phyloP scores from a whole-genome alignment of 2,888 invertebrate species.

The Acronicta leporina region DNA sequence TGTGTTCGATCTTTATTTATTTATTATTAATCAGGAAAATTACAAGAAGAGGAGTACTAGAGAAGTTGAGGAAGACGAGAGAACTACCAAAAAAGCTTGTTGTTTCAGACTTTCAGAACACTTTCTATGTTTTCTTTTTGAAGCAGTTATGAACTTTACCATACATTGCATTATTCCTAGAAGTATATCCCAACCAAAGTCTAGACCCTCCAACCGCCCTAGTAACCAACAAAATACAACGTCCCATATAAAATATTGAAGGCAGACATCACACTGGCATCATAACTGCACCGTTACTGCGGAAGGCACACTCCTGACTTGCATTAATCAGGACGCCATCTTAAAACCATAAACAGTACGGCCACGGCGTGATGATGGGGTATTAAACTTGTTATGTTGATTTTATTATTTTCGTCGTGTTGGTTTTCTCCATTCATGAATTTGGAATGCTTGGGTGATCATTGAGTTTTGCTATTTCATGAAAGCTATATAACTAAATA shows the following conservation, averaged over 20 bases:
- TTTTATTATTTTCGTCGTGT: constrained; percentile 21
- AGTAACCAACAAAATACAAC: constrained; percentile 50
- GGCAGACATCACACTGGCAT: constrained; percentile 59
- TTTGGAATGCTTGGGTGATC: not conserved
- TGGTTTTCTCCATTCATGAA: constrained; percentile 12
- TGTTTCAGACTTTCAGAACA: too few species aligned
- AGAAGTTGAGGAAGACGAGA: too few species aligned
- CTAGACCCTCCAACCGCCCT: constrained; percentile 24
- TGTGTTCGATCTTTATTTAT: too few species aligned
- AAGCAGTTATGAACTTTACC: too few species aligned
- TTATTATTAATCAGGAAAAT: too few species aligned
- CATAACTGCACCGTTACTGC: constrained; percentile 79
- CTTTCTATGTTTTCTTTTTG: too few species aligned
- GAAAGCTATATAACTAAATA: too few species aligned
- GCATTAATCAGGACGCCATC: constrained; percentile 67
- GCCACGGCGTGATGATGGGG: constrained; percentile 40
- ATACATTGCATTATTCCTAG: too few species aligned
- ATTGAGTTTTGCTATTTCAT: not conserved
- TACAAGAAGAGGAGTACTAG: too few species aligned
- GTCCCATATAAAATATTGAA: constrained; percentile 55
- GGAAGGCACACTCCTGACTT: constrained; percentile 80
- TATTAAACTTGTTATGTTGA: constrained; percentile 37
- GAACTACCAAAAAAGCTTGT: too few species aligned
- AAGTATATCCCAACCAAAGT: not conserved
- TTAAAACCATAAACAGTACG: constrained; percentile 52